Base-by-base conservation (phyloP, 2,113 vertebrate species). In the Colius striatus region DNA sequence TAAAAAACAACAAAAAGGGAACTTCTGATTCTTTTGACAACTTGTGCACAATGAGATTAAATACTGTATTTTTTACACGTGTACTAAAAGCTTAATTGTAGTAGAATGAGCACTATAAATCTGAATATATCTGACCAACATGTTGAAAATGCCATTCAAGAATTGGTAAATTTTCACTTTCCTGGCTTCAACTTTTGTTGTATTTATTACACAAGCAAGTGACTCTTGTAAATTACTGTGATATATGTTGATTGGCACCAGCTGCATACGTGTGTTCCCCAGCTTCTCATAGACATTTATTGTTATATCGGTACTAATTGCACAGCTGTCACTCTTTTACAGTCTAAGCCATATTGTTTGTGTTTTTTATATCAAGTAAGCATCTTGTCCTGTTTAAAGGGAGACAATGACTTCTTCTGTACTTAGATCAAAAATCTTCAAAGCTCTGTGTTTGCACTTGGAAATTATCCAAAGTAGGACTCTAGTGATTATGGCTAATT, bases 261-360 rank as follows among this genome's bases (percentile, higher is more conserved):
- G 60, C 12, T 9, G 0, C 21, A 32, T 78, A 74, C 27, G 13
- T 34, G 14, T 51, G 36, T 55, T 95, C 57, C 53, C 45, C 53
- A 71, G 66, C 74, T 94, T 68, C 77, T 89, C 74, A 76, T 60
- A 91, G 48, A 45, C 48, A 50, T 74, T 90, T 88, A 60, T 78
- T 78, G 21, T 74, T 94, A 50, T 43, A 81, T 26, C 23, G 54
- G 50, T 82, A 67, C 48, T 94, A 94, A 95, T 94, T 72, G 73
- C 77, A 87, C 86, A 94, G 89, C 86, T 95, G 92, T 83, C 73
- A 74, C 61, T 91, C 48, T 92, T 92, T 94, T 72, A 93, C 45
- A 57, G 43, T 63, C 80, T 86, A 19, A 93, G 41, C 29, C 34
- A 61, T 68, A 72, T 63, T 87, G 72, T 71, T 90, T 78, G 29